Conservation (phyloP, 2,888 invertebrate species). For the Hemithea aestivaria region DNA sequence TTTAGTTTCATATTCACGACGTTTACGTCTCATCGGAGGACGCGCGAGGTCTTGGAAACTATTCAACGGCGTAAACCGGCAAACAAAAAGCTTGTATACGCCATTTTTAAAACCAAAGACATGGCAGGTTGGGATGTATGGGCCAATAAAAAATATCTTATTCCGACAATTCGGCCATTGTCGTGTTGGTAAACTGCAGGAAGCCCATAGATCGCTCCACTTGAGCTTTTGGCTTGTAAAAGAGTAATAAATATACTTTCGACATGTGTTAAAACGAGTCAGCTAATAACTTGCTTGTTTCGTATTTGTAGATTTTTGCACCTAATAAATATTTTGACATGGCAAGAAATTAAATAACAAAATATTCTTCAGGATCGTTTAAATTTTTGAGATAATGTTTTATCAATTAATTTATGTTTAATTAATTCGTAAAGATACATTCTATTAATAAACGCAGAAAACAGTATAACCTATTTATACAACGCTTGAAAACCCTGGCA, state of each 20-base stretch:
- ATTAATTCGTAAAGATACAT: no score
- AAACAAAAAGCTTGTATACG: conserved; percentile 82
- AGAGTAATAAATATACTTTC: conserved; percentile 75
- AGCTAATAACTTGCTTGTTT: conserved; percentile 50
- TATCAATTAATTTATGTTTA: no score
- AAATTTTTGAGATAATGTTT: no score
- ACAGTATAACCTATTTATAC: no score
- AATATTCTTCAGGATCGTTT: no score
- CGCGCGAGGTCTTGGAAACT: conserved; percentile 66
- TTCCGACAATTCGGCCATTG: conserved; percentile 77
- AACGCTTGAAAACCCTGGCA: no score
- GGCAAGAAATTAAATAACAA: background rate
- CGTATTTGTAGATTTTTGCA: conserved; percentile 54
- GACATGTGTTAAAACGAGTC: conserved; percentile 74
- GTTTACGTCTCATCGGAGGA: conserved; percentile 61
- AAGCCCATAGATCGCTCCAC: conserved; percentile 77
- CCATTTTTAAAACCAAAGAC: conserved; percentile 81
- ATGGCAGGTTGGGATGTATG: conserved; percentile 75
- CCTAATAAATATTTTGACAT: conserved; percentile 2
- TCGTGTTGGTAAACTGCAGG: conserved; percentile 79
- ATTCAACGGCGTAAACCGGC: conserved; percentile 78
- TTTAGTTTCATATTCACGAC: conserved; percentile 77
- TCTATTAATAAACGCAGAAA: no score
- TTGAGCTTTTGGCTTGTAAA: conserved; percentile 73
- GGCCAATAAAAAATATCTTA: conserved; percentile 77